phyloP scores from a whole-genome alignment of 37 sponge, comb jelly and placozoan genomes.

The Oscarella lobularis region DNA sequence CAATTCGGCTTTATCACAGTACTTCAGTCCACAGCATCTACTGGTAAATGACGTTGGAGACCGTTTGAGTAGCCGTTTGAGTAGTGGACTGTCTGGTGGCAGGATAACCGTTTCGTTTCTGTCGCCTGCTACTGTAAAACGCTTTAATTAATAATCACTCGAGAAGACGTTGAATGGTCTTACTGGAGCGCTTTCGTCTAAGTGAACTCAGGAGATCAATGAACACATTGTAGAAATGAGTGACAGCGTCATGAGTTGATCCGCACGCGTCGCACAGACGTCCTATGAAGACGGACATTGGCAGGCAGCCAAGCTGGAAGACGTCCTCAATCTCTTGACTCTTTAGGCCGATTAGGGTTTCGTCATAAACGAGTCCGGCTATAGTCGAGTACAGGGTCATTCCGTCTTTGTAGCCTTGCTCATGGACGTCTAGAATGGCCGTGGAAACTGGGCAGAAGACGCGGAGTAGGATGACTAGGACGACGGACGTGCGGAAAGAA shows the following conservation, averaged over 20 bases:
- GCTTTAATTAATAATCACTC: too few relatives aligned
- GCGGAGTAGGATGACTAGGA: neutral
- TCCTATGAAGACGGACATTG: neutral
- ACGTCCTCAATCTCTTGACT: neutral
- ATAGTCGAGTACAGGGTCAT: neutral
- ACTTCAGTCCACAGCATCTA: too few relatives aligned
- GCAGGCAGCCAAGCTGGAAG: neutral
- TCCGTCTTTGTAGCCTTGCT: neutral
- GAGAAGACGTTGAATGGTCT: too few relatives aligned
- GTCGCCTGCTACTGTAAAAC: too few relatives aligned
- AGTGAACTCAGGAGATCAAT: neutral
- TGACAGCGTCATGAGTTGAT: neutral
- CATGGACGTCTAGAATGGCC: neutral
- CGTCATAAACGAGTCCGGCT: neutral
- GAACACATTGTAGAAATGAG: neutral
- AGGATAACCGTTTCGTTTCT: too few relatives aligned
- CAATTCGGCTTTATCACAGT: too few relatives aligned
- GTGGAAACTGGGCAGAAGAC: neutral
- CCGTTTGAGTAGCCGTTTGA: too few relatives aligned
- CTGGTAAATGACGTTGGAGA: too few relatives aligned
- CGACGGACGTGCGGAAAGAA: too few relatives aligned
- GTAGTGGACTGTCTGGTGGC: too few relatives aligned
- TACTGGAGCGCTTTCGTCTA: too few relatives aligned
- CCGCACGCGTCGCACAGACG: neutral
- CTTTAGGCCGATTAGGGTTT: neutral